These are phyloP conservation scores for Blastomussa wellsi DNA, from an alignment of 92 coral and sea anemone species.

Conservation along the genomic window DNA sequence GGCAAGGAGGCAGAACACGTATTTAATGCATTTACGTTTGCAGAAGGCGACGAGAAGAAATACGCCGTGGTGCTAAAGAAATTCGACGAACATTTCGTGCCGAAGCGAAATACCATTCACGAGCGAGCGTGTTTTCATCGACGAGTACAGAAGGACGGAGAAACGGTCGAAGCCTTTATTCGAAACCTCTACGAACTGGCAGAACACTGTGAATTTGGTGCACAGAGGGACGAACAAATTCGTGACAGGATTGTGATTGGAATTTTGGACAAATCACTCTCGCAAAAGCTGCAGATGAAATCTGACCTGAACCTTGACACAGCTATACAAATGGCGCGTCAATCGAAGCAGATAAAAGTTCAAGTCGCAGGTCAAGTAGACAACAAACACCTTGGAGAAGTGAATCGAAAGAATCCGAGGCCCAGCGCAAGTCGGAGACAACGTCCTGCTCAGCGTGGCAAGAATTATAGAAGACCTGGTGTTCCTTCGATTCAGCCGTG, in stretches of 20 bases:
- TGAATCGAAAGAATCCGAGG: background rate
- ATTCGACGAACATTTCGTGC: slow-evolving; percentile 46
- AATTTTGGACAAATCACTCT: slow-evolving; percentile 44
- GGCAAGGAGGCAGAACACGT: slow-evolving; percentile 35
- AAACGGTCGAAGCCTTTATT: slow-evolving; percentile 17
- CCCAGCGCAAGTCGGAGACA: background rate
- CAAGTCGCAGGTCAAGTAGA: slow-evolving; percentile 43
- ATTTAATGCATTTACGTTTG: background rate
- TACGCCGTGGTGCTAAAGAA: slow-evolving; percentile 21
- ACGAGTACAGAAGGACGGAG: background rate
- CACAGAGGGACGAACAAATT: slow-evolving; percentile 39
- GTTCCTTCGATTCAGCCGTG: slow-evolving; percentile 16
- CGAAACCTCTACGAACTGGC: slow-evolving; percentile 39
- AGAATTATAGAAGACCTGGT: background rate
- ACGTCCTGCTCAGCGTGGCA: slow-evolving; percentile 21
- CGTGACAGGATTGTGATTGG: slow-evolving; percentile 61
- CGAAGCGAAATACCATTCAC: slow-evolving; percentile 46
- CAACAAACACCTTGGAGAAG: slow-evolving; percentile 40
- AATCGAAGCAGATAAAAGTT: slow-evolving; percentile 42
- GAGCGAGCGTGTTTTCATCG: slow-evolving; percentile 21
- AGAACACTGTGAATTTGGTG: slow-evolving; percentile 34
- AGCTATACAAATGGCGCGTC: slow-evolving; percentile 54
- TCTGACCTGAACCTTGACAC: slow-evolving; percentile 38
- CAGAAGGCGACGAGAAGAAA: slow-evolving; percentile 1
- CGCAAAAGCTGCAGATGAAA: slow-evolving; percentile 42